A percentile compares a stretch with the other conserved stretches of the same genome.
phyloP scores from a whole-genome alignment of 2,113 vertebrate species.

The Hippotragus niger region DNA sequence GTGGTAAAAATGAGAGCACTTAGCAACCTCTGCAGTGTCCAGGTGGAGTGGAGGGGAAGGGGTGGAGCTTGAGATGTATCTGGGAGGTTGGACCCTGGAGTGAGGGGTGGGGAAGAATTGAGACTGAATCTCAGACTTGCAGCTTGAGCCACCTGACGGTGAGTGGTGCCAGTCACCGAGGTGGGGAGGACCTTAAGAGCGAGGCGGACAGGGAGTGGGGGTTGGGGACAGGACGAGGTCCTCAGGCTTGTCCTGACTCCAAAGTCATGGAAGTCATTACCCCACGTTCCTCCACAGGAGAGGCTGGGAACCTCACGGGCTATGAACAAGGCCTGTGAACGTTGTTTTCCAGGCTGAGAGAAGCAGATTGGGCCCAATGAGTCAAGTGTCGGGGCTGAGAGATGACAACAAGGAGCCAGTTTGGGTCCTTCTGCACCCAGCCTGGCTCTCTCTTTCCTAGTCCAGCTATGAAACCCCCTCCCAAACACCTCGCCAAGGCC shows the following conservation, averaged over 20 bases:
- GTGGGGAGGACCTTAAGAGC: neutral
- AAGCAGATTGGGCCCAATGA: neutral
- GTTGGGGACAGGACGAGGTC: fast-evolving
- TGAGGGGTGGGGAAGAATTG: neutral
- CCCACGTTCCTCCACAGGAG: neutral
- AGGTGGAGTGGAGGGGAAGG: neutral
- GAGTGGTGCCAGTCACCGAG: neutral
- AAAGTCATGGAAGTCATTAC: neutral
- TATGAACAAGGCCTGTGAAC: neutral
- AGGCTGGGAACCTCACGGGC: neutral
- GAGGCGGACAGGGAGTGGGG: fast-evolving
- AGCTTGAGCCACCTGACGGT: neutral
- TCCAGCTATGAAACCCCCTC: neutral
- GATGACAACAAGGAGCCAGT: neutral
- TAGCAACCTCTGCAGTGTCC: neutral
- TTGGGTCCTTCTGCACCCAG: neutral
- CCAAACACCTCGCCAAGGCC: neutral
- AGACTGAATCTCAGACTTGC: neutral
- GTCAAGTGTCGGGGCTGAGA: neutral
- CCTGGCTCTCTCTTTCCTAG: neutral
- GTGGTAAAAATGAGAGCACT: neutral
- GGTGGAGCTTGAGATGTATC: neutral
- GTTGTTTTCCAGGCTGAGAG: neutral
- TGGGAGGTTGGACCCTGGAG: neutral
- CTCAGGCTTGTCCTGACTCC: neutral